Evolutionary conservation across 2,113 vertebrate species (phyloP), one percentile per base, ranked within the genome.

Genomic region (Conger conger): DNA sequence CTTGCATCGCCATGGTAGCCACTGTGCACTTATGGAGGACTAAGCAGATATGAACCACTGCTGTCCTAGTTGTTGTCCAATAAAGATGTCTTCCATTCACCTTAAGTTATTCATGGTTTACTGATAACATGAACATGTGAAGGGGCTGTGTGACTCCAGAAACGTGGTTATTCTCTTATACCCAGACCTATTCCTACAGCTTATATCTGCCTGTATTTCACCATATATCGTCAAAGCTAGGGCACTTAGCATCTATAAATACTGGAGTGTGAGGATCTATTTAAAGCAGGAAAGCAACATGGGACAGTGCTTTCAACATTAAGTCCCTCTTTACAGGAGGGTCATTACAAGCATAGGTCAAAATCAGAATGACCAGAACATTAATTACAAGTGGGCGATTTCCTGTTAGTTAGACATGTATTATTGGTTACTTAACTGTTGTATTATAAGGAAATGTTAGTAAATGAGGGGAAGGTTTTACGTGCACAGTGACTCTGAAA

Each of bases 201-300:
- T 11, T 85, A 68, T 40, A 18, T 27, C 68, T 42, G 5, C 30
- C 27, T 63, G 45, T 54, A 37, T 84, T 17, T 27, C 15, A n/a
- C 76, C 50, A 36, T 78, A 77, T 50, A 60, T 60, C 53, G 20
- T 84, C 45, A 84, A 84, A 81, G 42, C 40, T 37, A 60, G 73
- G 73, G 37, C 36, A 17, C 18, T 17, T 37, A 30, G 30, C n/a
- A 57, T 27, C 81, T 79, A 86, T 82, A 85, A 85, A 85, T 85
- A 85, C 79, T 79, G 33, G 18, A 76, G 80, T 38, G 79, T 16
- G 6, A 53, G 33, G 27, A 38, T 50, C 77, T 86, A 82, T 86
- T 78, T 86, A 78, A 78, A 79, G 73, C 20, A 30, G 53, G 9
- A 23, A 50, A n/a, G 79, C 0, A 37, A 57, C 37, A 84, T 35